Base-by-base conservation (phyloP, 2,888 invertebrate species). In the Melinaea marsaeus region DNA sequence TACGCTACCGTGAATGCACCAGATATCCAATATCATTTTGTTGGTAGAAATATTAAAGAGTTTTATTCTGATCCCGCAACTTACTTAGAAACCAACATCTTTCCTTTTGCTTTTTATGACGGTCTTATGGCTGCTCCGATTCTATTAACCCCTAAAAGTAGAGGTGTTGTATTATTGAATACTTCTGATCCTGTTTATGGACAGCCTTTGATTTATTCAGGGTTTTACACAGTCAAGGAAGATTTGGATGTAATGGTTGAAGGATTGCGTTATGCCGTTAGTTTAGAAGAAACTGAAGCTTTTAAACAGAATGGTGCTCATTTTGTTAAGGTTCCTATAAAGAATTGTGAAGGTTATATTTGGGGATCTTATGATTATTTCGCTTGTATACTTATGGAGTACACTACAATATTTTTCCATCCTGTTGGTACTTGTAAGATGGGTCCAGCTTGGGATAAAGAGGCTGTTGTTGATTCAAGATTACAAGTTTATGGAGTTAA, bases 341-440 rank as follows among this genome's bases (percentile, higher is more conserved):
- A 92, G 34, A 92, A 92, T 42, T 95, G 95, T 77, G 77, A 81
- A 4, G 77, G 84, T 1, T 86, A 90, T 64, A 73, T 80, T 46
- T 94, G 94, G 85, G 94, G 93, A 47, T 90, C 91, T 0, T 92
- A 94, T 72, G 92, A 92, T 4, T 95, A 95, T 79, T 94, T 94
- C 89, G 87, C 85, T 5, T 95, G 95, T 75, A 74, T 94, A 3
- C 84, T 92, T 0, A 92, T 88, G 69, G 91, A 93, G 55, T 94
- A 95, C 72, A 95, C 95, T 0, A 85, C 92, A 0, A 95, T 95
- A 0, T 93, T 95, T 64, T 95, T 87, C 74, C 95, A 95, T 83
- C 94, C 93, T 0, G 92, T 92, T n/a, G 93, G 94, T 0, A 94
- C 94, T 0, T 94, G 94, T 75, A 94, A 94, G 77, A 95, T 94